Conservation (phyloP, 2,888 invertebrate species). For the Acanthococcus lagerstroemiae region DNA sequence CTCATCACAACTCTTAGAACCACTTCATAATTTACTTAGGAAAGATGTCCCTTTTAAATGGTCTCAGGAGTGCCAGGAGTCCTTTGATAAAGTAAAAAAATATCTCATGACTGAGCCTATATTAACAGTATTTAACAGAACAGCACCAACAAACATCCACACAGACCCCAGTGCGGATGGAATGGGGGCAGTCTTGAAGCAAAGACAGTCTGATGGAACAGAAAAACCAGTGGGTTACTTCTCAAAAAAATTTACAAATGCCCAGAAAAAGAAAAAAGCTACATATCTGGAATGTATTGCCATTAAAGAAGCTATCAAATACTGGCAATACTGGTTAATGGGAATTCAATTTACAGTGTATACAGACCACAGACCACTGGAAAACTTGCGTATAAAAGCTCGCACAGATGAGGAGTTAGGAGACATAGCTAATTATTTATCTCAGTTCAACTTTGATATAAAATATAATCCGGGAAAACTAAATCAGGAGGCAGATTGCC, state of each 20-base stretch:
- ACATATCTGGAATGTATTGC: conserved; percentile 31
- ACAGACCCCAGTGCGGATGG: conserved; percentile 38
- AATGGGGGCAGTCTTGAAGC: too few relatives aligned
- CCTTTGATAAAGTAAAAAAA: conserved; percentile 34
- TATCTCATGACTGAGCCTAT: conserved; percentile 37
- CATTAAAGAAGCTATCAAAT: conserved; percentile 29
- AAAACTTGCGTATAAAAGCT: conserved; percentile 33
- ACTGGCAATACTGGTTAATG: conserved; percentile 32
- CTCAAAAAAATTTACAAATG: conserved; percentile 31
- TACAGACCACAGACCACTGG: conserved; percentile 34
- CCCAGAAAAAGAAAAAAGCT: conserved; percentile 33
- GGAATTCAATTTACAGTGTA: conserved; percentile 19
- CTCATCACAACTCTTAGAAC: conserved; percentile 11
- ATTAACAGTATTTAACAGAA: conserved; percentile 37
- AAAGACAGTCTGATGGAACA: conserved; percentile 32
- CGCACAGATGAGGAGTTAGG: conserved; percentile 35
- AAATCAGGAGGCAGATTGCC: conserved; percentile 35
- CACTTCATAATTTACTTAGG: conserved; percentile 9
- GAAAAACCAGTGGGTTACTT: conserved; percentile 35
- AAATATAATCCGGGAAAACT: conserved; percentile 34
- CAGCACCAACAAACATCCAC: conserved; percentile 36
- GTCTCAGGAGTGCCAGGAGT: conserved; percentile 34
- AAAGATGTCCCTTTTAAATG: conserved; percentile 35
- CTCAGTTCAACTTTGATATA: conserved; percentile 35
- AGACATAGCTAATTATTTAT: conserved; percentile 34